Evolutionary conservation across 2,113 vertebrate species (phyloP).

Genomic region (Xyliphius kryptos): DNA sequence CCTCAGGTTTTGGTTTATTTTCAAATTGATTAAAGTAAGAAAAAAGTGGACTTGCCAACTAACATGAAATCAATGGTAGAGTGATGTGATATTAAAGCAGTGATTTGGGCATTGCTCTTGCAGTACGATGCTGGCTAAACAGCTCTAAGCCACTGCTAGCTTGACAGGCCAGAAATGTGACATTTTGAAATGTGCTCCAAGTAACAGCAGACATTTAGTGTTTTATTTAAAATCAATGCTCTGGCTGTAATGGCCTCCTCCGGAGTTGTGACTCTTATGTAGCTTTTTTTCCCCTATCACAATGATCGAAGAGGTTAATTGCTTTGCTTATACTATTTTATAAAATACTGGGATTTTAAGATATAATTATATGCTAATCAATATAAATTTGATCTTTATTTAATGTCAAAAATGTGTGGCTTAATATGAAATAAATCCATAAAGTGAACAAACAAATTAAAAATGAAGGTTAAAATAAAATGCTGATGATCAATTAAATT

Average conservation of each 20-base stretch:
- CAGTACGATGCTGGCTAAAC: slow-evolving; percentile 43
- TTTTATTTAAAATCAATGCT: slow-evolving; percentile 47
- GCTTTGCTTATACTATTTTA: too few species aligned
- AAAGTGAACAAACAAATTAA: too few species aligned
- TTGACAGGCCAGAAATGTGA: slow-evolving; percentile 46
- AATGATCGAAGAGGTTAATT: too few species aligned
- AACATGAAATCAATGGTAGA: slow-evolving; percentile 47
- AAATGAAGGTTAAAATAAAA: too few species aligned
- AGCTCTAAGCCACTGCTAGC: slow-evolving; percentile 41
- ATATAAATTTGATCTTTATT: too few species aligned
- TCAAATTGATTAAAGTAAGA: slow-evolving; percentile 45
- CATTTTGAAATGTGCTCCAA: slow-evolving; percentile 46
- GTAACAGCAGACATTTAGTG: slow-evolving; percentile 41
- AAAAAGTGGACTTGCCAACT: slow-evolving; percentile 34
- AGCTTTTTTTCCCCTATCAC: slow-evolving; percentile 36
- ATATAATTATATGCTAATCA: too few species aligned
- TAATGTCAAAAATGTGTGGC: too few species aligned
- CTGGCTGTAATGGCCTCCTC: slow-evolving; percentile 35
- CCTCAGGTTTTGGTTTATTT: slow-evolving; percentile 46
- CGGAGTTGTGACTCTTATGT: slow-evolving; percentile 37
- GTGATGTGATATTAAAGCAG: slow-evolving; percentile 44
- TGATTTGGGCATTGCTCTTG: slow-evolving; percentile 39
- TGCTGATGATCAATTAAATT: too few species aligned
- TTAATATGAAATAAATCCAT: too few species aligned
- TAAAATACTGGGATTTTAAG: too few species aligned